Conservation (phyloP, 2,888 invertebrate species). For the Eristalis intricaria region DNA sequence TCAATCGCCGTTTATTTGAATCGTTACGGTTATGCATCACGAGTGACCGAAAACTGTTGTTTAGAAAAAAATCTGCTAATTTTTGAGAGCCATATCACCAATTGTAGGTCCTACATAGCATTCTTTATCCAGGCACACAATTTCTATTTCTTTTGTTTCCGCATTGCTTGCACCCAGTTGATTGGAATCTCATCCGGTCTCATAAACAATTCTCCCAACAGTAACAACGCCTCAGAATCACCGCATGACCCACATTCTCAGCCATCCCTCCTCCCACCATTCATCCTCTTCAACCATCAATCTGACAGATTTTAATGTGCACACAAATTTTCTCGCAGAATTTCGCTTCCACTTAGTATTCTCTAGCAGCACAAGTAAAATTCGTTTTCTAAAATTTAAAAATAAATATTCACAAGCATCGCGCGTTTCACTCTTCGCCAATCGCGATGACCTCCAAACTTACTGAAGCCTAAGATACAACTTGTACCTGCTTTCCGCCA, state of each 20-base stretch:
- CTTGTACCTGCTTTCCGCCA: background rate
- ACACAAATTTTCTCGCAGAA: conserved; percentile 29
- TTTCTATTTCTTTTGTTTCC: background rate
- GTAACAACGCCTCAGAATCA: background rate
- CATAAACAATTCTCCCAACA: background rate
- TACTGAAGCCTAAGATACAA: conserved; percentile 75
- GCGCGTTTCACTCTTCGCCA: conserved; percentile 78
- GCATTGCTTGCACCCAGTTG: background rate
- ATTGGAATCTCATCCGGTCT: background rate
- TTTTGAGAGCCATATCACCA: too few relatives aligned
- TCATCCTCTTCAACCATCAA: background rate
- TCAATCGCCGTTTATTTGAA: too few relatives aligned
- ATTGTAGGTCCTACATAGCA: background rate
- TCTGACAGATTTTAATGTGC: conserved; percentile 35
- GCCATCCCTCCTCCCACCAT: background rate
- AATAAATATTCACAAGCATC: conserved; percentile 29
- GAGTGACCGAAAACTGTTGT: too few relatives aligned
- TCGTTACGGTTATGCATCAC: too few relatives aligned
- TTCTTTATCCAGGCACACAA: background rate
- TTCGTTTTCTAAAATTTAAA: conserved; percentile 43
- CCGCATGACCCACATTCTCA: conserved; percentile 1
- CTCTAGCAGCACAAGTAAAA: conserved; percentile 8
- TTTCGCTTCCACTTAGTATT: conserved; percentile 26
- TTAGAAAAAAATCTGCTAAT: too few relatives aligned
- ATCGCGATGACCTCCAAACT: conserved; percentile 80